These are phyloP conservation scores for Oncopeltus fasciatus DNA, from an alignment of 1,140 invertebrate genomes.

Conservation along the genomic window DNA sequence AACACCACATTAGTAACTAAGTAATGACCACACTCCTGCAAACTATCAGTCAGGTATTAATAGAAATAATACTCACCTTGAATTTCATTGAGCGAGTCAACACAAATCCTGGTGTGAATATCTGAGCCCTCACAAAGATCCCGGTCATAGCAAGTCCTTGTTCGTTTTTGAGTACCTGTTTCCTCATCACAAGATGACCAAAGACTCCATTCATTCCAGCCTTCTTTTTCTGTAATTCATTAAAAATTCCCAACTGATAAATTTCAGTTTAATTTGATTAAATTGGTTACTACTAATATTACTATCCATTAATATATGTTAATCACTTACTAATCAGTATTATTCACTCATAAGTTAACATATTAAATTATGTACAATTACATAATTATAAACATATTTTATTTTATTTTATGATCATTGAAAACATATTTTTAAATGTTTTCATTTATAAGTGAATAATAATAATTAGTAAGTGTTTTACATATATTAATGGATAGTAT, in stretches of 20 bases:
- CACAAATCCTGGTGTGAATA: constrained; percentile 47
- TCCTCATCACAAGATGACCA: constrained; percentile 53
- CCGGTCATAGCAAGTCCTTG: constrained; percentile 40
- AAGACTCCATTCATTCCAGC: constrained; percentile 48
- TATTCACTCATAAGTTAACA: background rate
- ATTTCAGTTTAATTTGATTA: too few species aligned
- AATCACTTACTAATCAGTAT: background rate
- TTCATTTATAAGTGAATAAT: too few species aligned
- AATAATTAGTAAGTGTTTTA: too few species aligned
- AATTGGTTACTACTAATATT: too few species aligned
- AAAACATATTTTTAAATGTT: too few species aligned
- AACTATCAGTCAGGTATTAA: background rate
- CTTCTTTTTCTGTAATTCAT: constrained; percentile 37
- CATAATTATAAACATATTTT: too few species aligned
- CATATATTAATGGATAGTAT: too few species aligned
- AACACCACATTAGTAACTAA: too few species aligned
- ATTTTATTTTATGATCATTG: too few species aligned
- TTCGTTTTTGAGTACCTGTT: constrained; percentile 46
- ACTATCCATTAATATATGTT: background rate
- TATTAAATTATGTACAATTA: too few species aligned
- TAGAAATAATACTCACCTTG: background rate
- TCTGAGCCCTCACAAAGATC: constrained; percentile 47
- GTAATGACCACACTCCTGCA: background rate
- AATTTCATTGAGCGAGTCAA: constrained; percentile 19
- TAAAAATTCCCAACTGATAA: too few species aligned